phyloP scores from a whole-genome alignment of 2,797 vertebrate genomes.

The Xenops minutus region DNA sequence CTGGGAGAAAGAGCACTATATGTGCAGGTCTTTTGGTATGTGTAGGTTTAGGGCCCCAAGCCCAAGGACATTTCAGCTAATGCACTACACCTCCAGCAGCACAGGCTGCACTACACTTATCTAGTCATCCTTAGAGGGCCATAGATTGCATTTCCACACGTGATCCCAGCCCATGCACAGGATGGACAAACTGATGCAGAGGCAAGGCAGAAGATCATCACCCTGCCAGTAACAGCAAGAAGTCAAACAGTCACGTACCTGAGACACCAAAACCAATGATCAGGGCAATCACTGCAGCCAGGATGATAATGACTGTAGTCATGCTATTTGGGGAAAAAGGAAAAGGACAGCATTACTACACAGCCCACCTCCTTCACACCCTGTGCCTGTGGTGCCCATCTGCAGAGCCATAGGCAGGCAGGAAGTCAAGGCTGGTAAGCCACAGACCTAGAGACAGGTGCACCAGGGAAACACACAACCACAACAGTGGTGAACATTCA shows the following conservation, averaged over 20 bases:
- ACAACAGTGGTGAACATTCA: background rate
- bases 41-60: background rate
- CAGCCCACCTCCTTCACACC: background rate
- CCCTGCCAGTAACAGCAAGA: background rate
- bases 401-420: background rate
- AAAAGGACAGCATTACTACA: background rate
- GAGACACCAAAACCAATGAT: slow-evolving; percentile 77
- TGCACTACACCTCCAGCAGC: background rate
- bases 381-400: rapidly evolving
- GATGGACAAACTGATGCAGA: rapidly evolving
- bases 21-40: background rate
- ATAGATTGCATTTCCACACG: background rate
- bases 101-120: background rate
- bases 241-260: slow-evolving; percentile 53
- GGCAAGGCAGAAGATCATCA: background rate
- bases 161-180: background rate
- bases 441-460: background rate
- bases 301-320: slow-evolving; percentile 56
- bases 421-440: rapidly evolving
- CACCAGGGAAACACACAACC: background rate
- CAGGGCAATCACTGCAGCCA: slow-evolving; percentile 62
- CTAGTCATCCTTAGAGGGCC: background rate
- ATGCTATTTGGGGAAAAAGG: slow-evolving; percentile 33
- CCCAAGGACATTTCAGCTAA: background rate
- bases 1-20: background rate